These are phyloP conservation scores for Nautilus pompilius DNA, from an alignment of 1,140 invertebrate species.

Conservation along the genomic window DNA sequence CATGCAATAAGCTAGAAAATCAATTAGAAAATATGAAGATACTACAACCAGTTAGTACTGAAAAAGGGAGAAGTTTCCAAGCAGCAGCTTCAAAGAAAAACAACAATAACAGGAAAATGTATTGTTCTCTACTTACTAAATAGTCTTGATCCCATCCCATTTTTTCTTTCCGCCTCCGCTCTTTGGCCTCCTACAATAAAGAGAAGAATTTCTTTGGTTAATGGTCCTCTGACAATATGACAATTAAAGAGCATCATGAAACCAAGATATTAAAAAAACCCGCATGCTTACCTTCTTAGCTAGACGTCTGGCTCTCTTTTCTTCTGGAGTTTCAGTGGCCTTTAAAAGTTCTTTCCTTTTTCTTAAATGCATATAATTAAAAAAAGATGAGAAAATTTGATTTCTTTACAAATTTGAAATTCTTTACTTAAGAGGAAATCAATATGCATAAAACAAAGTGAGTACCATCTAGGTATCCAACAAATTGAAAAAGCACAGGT, in stretches of 20 bases:
- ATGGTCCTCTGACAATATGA: neutral
- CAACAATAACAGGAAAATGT: neutral
- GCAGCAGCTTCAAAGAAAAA: too few species aligned
- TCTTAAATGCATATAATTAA: too few species aligned
- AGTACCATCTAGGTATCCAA: too few species aligned
- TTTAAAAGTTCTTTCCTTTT: slow-evolving; percentile 76
- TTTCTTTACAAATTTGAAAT: too few species aligned
- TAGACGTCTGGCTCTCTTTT: slow-evolving; percentile 82
- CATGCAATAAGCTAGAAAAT: too few species aligned
- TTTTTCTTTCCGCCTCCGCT: slow-evolving; percentile 78
- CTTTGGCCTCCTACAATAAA: slow-evolving; percentile 70
- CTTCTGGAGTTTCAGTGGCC: slow-evolving; percentile 89
- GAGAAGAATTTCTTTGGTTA: slow-evolving; percentile 6
- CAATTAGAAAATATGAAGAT: too few species aligned
- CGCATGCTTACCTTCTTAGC: slow-evolving; percentile 68
- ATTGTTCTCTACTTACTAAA: slow-evolving; percentile 32
- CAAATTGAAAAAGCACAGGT: too few species aligned
- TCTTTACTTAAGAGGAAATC: too few species aligned
- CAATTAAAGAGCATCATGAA: neutral
- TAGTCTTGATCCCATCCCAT: slow-evolving; percentile 98
- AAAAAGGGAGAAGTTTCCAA: too few species aligned
- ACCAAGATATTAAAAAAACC: neutral
- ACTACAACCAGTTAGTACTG: too few species aligned
- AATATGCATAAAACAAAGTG: too few species aligned
- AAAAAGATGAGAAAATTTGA: too few species aligned